A percentile compares a stretch with the other conserved stretches of the same genome.
phyloP scores from a whole-genome alignment of 1,140 invertebrate genomes.

The Drosophila auraria region DNA sequence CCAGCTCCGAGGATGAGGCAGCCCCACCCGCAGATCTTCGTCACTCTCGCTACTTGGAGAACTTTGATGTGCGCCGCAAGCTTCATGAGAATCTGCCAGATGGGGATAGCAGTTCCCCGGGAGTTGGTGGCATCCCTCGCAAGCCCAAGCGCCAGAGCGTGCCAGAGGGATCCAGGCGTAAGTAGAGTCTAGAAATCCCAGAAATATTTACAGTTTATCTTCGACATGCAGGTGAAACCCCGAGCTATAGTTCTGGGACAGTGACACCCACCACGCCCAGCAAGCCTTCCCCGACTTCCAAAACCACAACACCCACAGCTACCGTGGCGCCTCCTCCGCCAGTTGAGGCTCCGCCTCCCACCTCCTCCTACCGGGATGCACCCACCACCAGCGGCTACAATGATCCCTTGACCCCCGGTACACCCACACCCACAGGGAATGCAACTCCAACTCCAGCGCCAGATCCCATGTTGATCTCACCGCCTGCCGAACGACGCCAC shows the following conservation, averaged over 20 bases:
- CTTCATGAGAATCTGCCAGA: constrained; percentile 74
- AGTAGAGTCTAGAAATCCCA: constrained; percentile 25
- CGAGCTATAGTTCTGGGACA: constrained; percentile 42
- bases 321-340: background rate
- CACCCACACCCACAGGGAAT: background rate
- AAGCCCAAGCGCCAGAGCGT: constrained; percentile 78
- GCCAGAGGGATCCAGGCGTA: constrained; percentile 48
- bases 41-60: constrained; percentile 81
- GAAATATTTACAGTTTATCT: background rate
- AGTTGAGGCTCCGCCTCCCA: no score
- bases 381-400: background rate
- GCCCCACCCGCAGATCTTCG: constrained; percentile 59
- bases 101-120: background rate
- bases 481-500: constrained; percentile 41
- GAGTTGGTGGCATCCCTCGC: constrained; percentile 14
- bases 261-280: constrained; percentile 52
- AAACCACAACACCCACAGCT: constrained; percentile 14
- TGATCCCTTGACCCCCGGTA: constrained; percentile 7
- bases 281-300: constrained; percentile 30
- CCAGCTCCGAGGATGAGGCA: constrained; percentile 77
- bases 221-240: constrained; percentile 29
- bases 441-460: background rate
- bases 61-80: constrained; percentile 80
- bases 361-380: constrained; percentile 8
- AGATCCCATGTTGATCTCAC: constrained; percentile 27